A percentile compares a stretch with the other conserved stretches of the same genome.
These are phyloP conservation scores for Meloidogyne hapla DNA, from an alignment of 1,140 invertebrate genomes.

Conservation along the genomic window DNA sequence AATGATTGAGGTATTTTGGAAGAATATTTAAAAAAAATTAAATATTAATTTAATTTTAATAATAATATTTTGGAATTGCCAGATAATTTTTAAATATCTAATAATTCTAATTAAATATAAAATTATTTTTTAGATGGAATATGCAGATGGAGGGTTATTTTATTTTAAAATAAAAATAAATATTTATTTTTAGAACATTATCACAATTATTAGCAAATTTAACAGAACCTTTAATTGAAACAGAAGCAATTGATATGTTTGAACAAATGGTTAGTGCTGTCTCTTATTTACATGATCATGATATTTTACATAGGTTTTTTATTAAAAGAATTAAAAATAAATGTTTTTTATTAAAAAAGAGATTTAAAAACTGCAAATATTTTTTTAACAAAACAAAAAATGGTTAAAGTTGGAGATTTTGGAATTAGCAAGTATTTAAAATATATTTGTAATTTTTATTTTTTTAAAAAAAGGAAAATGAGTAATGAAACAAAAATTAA, in stretches of 20 bases:
- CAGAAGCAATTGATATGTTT: slow-evolving; percentile 72
- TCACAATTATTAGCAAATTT: slow-evolving; percentile 71
- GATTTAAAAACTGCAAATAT: slow-evolving; percentile 79
- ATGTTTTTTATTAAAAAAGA: slow-evolving; percentile 63
- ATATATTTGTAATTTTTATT: neutral
- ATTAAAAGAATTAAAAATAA: neutral
- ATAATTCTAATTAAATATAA: neutral
- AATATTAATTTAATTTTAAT: too few relatives aligned
- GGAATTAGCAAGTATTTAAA: slow-evolving; percentile 73
- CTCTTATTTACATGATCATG: slow-evolving; percentile 74
- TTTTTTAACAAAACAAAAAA: slow-evolving; percentile 73
- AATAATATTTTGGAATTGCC: too few relatives aligned
- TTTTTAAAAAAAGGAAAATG: slow-evolving; percentile 66
- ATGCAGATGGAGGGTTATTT: slow-evolving; percentile 75
- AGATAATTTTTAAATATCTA: too few relatives aligned
- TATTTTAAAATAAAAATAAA: slow-evolving; percentile 20
- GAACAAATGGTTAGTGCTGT: slow-evolving; percentile 75
- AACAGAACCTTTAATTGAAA: slow-evolving; percentile 67
- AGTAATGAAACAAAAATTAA: slow-evolving; percentile 71
- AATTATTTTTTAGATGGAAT: slow-evolving; percentile 73
- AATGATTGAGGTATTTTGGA: slow-evolving; percentile 71
- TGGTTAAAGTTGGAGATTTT: slow-evolving; percentile 74
- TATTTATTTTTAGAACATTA: slow-evolving; percentile 68
- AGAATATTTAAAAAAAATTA: slow-evolving; percentile 70
- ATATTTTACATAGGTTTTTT: slow-evolving; percentile 73